A percentile compares a stretch with the other conserved stretches of the same genome.
Evolutionary conservation across 2,113 vertebrate genomes (phyloP).

Genomic region (Lonchura striata): DNA sequence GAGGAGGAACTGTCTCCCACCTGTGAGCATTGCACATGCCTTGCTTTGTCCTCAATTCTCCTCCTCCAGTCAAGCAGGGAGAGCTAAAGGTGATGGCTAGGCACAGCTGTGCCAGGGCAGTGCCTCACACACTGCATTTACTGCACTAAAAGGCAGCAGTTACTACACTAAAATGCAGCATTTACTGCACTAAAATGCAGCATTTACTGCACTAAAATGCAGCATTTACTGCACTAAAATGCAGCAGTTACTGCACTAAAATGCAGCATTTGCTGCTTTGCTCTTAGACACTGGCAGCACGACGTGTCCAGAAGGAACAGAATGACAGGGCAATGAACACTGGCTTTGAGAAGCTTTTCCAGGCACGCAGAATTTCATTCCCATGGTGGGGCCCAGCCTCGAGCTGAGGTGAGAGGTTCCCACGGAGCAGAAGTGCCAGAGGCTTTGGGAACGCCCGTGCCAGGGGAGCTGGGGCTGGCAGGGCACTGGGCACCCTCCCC

Average conservation of each 20-base stretch:
- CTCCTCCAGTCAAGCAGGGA: neutral
- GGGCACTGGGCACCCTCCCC: neutral
- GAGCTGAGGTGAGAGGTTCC: neutral
- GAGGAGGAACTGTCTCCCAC: neutral
- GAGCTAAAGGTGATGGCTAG: neutral
- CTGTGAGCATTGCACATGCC: rapidly evolving
- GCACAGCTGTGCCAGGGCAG: neutral
- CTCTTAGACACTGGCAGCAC: neutral
- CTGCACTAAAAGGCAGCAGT: neutral
- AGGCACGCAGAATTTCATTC: neutral
- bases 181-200: neutral
- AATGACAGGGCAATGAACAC: neutral
- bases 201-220: neutral
- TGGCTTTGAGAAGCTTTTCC: neutral
- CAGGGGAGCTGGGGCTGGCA: rapidly evolving
- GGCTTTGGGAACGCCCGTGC: neutral
- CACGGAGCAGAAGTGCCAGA: rapidly evolving
- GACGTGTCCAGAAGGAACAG: rapidly evolving
- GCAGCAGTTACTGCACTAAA: neutral
- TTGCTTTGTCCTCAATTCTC: neutral
- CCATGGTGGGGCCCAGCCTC: neutral
- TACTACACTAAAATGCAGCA: neutral
- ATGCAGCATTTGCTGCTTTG: neutral
- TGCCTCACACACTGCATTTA: neutral
- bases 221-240: neutral